These are phyloP conservation scores for Zophobas morio DNA, from an alignment of 1,140 invertebrate species.

Conservation along the genomic window DNA sequence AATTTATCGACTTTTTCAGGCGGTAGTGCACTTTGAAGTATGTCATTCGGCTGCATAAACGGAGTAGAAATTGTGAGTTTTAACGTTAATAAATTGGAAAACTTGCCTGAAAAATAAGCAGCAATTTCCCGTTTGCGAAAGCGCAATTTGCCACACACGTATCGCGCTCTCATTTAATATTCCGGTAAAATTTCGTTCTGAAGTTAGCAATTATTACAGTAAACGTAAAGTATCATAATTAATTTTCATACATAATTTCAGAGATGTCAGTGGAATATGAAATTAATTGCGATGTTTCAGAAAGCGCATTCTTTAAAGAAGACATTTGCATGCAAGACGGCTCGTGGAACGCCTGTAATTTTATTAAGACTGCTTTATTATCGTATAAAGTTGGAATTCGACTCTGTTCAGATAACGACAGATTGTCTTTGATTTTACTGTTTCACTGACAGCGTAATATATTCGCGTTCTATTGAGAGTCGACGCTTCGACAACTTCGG, in stretches of 20 bases:
- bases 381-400: conserved; percentile 49
- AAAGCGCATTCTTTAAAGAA: conserved; percentile 48
- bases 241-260: conserved; percentile 53
- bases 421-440: conserved; percentile 47
- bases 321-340: conserved; percentile 53
- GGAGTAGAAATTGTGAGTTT: neutral
- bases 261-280: conserved; percentile 51
- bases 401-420: conserved; percentile 49
- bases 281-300: conserved; percentile 52
- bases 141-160: conserved; percentile 21
- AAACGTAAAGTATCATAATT: conserved; percentile 52
- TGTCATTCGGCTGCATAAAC: too few species aligned
- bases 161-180: conserved; percentile 8
- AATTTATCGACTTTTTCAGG: too few species aligned
- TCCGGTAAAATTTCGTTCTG: conserved; percentile 14
- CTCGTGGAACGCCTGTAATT: conserved; percentile 50
- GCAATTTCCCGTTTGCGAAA: neutral
- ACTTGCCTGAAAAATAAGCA: neutral
- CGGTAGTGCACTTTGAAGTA: too few species aligned
- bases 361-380: conserved; percentile 53
- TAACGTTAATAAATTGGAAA: neutral
- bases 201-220: conserved; percentile 49
- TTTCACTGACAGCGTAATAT: conserved; percentile 41
- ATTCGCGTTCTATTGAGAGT: conserved; percentile 29
- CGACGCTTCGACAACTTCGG: conserved; percentile 5